Evolutionary conservation across 2,113 vertebrate genomes (phyloP), one percentile per base, ranked within the genome.

Genomic region (Amia ocellicauda): DNA sequence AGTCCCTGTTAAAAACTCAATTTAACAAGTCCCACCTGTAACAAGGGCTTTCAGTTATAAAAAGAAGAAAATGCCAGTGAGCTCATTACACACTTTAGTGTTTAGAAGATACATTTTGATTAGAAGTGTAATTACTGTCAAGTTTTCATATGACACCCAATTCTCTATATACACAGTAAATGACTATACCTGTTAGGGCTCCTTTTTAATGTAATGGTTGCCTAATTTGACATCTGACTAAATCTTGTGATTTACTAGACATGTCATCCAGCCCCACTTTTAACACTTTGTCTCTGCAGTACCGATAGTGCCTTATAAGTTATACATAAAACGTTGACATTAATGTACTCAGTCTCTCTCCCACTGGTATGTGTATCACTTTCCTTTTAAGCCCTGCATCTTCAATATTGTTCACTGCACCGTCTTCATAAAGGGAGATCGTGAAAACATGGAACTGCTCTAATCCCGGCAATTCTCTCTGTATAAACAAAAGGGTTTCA

Each of bases 401-500:
- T 43, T 29, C 13, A 22, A 5, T 55, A 43, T 26, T 45, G 51
- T 67, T 27, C 57, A 62, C 19, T 64, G 28, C 26, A 4, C 24
- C 26, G 53, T 19, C 5, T 64, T 58, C 54, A 66, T 74, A 76
- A 53, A 36, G 57, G 67, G 68, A 23, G 69, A 56, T 72, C 71
- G 70, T 74, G 52, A 67, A 77, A 75, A 67, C 57, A 62, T 68
- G 43, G 42, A 69, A 28, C 68, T 70, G 49, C 59, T 77, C 74
- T 82, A 83, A 83, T 84, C 79, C 78, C 27, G 2, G 67, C 75
- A 75, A 80, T 70, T 82, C 69, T 74, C 75, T 74, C 80, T 73
- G 51, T 60, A 73, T 77, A 77, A 81, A 78, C 71, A 75, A 53
- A 60, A 78, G 69, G 62, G 63, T 19, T 74, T 76, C 67, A 83